Percentiles rank a stretch among this genome's conserved stretches.
Evolutionary conservation across 2,888 invertebrate species (phyloP).

Genomic region (Cryptops parisi): DNA sequence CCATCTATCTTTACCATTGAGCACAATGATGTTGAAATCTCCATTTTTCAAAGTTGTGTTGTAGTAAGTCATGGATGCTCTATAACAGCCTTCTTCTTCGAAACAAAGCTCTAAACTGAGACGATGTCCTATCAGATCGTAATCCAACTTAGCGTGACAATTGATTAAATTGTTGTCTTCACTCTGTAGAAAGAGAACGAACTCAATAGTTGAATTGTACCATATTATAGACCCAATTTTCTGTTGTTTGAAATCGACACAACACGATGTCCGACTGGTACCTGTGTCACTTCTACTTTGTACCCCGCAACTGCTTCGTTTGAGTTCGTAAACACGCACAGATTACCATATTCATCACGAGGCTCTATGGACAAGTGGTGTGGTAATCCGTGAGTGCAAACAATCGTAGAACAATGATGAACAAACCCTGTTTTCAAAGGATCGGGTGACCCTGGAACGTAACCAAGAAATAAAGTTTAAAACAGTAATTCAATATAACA

Average conservation of each 20-base stretch:
- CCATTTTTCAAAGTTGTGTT: constrained; percentile 67
- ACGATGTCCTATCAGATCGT: constrained; percentile 62
- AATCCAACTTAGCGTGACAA: constrained; percentile 41
- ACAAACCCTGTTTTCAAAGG: constrained; percentile 69
- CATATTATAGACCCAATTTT: too few relatives aligned
- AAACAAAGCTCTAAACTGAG: constrained; percentile 63
- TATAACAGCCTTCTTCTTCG: constrained; percentile 63
- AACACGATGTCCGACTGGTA: too few relatives aligned
- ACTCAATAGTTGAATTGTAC: not conserved
- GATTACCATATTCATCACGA: constrained; percentile 79
- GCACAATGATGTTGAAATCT: constrained; percentile 79
- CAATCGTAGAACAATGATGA: constrained; percentile 66
- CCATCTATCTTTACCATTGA: constrained; percentile 51
- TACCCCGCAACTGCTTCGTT: constrained; percentile 17
- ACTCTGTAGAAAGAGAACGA: constrained; percentile 1
- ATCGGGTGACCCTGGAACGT: constrained; percentile 56
- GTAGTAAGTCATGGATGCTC: constrained; percentile 60
- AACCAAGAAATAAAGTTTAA: too few relatives aligned
- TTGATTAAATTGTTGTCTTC: not conserved
- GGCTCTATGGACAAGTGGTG: constrained; percentile 72
- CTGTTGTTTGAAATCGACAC: too few relatives aligned
- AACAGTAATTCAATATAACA: too few relatives aligned
- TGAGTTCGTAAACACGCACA: constrained; percentile 37
- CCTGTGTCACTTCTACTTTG: constrained; percentile 7
- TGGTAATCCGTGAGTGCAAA: constrained; percentile 60